Evolutionary conservation across 2,888 invertebrate genomes (phyloP).

Genomic region (Drosophila robusta): DNA sequence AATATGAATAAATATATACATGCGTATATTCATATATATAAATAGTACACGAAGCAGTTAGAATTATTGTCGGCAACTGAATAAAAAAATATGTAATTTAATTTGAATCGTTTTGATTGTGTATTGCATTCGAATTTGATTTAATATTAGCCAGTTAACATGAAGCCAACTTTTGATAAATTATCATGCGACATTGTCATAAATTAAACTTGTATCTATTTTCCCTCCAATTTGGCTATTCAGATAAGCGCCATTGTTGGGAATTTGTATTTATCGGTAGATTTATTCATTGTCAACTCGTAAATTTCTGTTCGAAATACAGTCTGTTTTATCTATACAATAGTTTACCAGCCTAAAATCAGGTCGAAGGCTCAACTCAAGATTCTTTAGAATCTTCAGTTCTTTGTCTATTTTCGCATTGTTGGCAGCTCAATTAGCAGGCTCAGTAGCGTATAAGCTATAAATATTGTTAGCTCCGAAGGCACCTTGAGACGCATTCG

Average conservation of each 20-base stretch:
- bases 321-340: too few species aligned
- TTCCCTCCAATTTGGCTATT: neutral
- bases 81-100: neutral
- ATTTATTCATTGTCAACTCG: too few species aligned
- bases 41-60: neutral
- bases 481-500: conserved; percentile 1
- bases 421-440: conserved; percentile 39
- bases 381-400: neutral
- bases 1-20: too few species aligned
- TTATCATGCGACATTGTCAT: conserved; percentile 20
- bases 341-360: too few species aligned
- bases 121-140: conserved; percentile 3
- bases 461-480: conserved; percentile 40
- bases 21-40: neutral
- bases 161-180: conserved; percentile 14
- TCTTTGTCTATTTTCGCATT: conserved; percentile 8
- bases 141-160: conserved; percentile 12
- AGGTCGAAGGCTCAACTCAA: neutral
- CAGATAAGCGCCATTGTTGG: neutral
- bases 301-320: too few species aligned
- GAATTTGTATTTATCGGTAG: too few species aligned
- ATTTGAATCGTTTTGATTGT: conserved; percentile 21
- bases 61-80: neutral
- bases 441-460: conserved; percentile 26
- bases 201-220: conserved; percentile 11